Base-by-base conservation (phyloP, 2,113 vertebrate genomes). In the Uria aalge region DNA sequence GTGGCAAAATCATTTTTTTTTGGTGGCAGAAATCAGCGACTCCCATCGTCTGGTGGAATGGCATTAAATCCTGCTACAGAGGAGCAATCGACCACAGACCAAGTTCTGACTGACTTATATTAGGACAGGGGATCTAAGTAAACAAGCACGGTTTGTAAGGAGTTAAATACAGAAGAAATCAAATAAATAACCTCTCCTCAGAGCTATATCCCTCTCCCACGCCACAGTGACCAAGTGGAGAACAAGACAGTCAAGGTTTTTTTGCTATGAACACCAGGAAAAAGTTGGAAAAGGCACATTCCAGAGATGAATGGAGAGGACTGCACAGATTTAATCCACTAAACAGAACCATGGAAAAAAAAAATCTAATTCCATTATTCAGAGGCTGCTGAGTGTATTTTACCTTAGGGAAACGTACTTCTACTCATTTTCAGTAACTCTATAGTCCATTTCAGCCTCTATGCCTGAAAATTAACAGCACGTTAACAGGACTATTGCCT, bases 391-490 rank as follows among this genome's bases (percentile, higher is more conserved):
- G 32, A 98, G 34, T 96, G 74, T 90, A 96, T 97, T 98, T 97
- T 94, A 95, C 92, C 88, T 96, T 95, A 81, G 97, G 96, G 94
- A 98, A 98, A 96, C 96, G 80, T 85, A 92, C 85, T 81, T 94
- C 84, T 94, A 83, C 84, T 97, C n/a, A 91, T 97, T 97, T 97
- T 92, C 94, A 97, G 96, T 96, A 97, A 96, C 90, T 97, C 90
- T 96, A 57, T 92, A 96, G 96, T 96, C 93, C 89, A 96, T 98
- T 98, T 97, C 97, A 96, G 63, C 63, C 57, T 96, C 88, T 94
- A 63, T 87, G 66, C 85, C 96, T 87, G 96, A 97, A 98, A 98
- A 98, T 97, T 96, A 98, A 92, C 96, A 97, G 80, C 95, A 97
- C 69, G 89, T 97, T 97, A 97, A 95, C 92, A 95, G 78, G 83